phyloP scores from a whole-genome alignment of 2,888 invertebrate genomes.

The Cyclophora albipunctata region DNA sequence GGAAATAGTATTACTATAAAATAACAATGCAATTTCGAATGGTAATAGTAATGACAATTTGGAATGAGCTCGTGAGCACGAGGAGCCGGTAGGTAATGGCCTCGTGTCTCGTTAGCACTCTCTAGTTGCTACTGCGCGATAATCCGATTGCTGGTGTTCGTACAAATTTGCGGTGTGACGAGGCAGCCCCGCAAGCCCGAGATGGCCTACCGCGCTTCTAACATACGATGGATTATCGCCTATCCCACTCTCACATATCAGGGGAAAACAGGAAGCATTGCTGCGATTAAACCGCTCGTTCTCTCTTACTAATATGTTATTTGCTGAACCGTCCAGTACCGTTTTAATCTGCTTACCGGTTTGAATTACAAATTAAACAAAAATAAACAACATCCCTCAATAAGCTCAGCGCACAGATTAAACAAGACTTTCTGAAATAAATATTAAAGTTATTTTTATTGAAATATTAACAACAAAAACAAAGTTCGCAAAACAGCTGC shows the following conservation, averaged over 20 bases:
- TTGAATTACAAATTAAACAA: conserved; percentile 33
- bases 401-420: conserved; percentile 22
- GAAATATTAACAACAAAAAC: conserved; percentile 7
- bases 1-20: too few relatives aligned
- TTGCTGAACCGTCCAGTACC: conserved; percentile 30
- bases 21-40: too few relatives aligned
- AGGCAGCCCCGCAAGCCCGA: conserved; percentile 38
- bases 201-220: conserved; percentile 31
- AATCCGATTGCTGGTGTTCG: conserved; percentile 68
- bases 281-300: conserved; percentile 41
- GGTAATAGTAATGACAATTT: too few relatives aligned
- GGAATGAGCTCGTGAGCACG: too few relatives aligned
- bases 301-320: conserved; percentile 37
- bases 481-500: conserved; percentile 15
- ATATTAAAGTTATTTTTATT: conserved; percentile 11
- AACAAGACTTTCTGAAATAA: conserved; percentile 17
- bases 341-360: conserved; percentile 37
- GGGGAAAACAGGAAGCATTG: conserved; percentile 25
- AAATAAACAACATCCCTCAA: conserved; percentile 6
- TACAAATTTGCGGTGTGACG: conserved; percentile 68
- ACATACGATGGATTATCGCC: conserved; percentile 40
- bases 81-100: conserved; percentile 34
- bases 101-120: conserved; percentile 58
- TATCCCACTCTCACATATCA: conserved; percentile 28
- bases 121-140: conserved; percentile 48